Percentiles rank a stretch among this genome's conserved stretches.
phyloP scores from a whole-genome alignment of 30 jellyfish, hydroid and myxozoan genomes.

The Turritopsis dohrnii region DNA sequence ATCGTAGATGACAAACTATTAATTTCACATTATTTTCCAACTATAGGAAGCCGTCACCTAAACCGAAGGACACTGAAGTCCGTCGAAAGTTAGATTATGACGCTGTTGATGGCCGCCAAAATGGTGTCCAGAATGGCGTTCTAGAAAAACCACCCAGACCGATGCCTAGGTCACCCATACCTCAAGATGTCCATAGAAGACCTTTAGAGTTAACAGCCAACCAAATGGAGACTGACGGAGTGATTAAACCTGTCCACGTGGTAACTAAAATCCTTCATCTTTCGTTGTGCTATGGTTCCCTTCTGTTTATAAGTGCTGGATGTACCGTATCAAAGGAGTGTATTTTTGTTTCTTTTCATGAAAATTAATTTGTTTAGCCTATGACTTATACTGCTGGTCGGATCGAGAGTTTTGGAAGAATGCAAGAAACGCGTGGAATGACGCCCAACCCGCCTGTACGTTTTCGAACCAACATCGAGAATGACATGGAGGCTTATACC shows the following conservation, averaged over 20 bases:
- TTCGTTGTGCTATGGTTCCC: neutral
- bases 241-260: neutral
- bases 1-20: neutral
- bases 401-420: constrained; percentile 58
- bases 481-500: constrained; percentile 18
- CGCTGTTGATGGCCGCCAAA: neutral
- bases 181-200: constrained; percentile 6
- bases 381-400: constrained; percentile 62
- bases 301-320: neutral
- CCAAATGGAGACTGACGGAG: neutral
- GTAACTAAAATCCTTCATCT: neutral
- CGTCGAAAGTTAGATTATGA: constrained; percentile 11
- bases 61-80: neutral
- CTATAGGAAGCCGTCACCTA: neutral
- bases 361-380: constrained; percentile 9
- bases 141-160: constrained; percentile 5
- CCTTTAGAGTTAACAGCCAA: constrained; percentile 18
- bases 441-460: constrained; percentile 88
- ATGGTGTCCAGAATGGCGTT: neutral
- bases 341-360: neutral
- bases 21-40: neutral
- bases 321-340: neutral
- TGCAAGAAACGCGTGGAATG: constrained; percentile 60
- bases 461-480: constrained; percentile 75
- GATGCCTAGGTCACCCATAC: constrained; percentile 5